Conservation (phyloP, 1,140 invertebrate genomes). For the Drosophila dunni region DNA sequence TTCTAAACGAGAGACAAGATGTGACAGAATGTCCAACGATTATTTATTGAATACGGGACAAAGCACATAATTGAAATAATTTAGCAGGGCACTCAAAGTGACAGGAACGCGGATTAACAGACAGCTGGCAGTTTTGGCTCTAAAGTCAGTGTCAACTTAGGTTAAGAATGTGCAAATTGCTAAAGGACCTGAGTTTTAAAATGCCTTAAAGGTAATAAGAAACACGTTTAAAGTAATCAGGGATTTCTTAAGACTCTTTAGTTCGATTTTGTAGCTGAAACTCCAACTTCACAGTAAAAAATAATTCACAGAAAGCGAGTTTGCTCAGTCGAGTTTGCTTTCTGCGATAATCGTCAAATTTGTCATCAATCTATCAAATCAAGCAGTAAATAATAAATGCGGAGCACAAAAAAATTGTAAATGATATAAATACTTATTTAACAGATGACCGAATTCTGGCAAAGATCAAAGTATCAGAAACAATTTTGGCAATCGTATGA, state of each 20-base stretch:
- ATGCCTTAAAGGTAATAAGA: not conserved
- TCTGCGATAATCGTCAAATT: no score
- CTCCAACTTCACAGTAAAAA: no score
- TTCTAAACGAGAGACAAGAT: constrained; percentile 44
- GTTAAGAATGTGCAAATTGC: not conserved
- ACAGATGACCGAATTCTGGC: not conserved
- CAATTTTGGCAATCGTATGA: constrained; percentile 19
- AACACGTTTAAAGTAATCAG: no score
- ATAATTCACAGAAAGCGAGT: no score
- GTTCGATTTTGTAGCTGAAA: no score
- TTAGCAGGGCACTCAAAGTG: constrained; percentile 22
- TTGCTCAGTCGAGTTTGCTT: no score
- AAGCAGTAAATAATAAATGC: not conserved
- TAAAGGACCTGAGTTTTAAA: not conserved
- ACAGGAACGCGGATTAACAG: constrained; percentile 35
- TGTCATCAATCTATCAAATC: no score
- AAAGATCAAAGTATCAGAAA: constrained; percentile 24
- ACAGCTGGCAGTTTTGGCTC: not conserved
- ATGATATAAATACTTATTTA: constrained; percentile 5
- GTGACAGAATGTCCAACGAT: constrained; percentile 6
- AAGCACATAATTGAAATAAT: constrained; percentile 32
- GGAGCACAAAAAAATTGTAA: not conserved
- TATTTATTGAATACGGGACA: constrained; percentile 1
- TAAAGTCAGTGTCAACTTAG: not conserved
- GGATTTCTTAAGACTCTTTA: no score